Base-by-base conservation (phyloP, 2,797 vertebrate genomes). In the Phoeniculus purpureus region DNA sequence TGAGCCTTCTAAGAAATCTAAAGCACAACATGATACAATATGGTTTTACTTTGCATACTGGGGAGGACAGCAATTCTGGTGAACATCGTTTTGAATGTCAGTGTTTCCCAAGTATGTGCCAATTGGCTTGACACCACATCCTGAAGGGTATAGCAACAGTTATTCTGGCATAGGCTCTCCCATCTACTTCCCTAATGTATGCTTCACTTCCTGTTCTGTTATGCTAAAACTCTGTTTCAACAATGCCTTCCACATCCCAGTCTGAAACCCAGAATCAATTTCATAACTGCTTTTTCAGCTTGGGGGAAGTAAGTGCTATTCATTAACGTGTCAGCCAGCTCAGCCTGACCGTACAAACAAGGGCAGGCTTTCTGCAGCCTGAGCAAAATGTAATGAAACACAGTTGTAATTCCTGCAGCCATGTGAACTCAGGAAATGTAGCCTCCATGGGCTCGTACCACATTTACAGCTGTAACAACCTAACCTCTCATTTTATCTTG, bases 1-100 rank as follows among this genome's bases (percentile, higher is more conserved):
- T 67, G 21, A 78, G 22, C 45, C 73, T 83, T 83, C 40, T 80
- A 95, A 92, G 37, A 94, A 73, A 56, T 78, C 7, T 59, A 60
- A 79, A 94, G 64, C 54, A 62, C 15, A 68, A 40, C 14, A 64
- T 1, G 9, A 34, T 22, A 16, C n/a, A 23, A 20, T 66, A 14
- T 21, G 15, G 5, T 54, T 93, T 77, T 75, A 37, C 62, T 72
- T 70, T 60, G 48, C 32, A 20, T 70, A 11, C 15, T 19, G 40
- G 74, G 32, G 18, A 82, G 32, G 40, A 65, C 40, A 60, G 8
- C 4, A 51, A 32, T 50, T 40, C n/a, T 40, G 85, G 56, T 40
- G 21, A 81, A 66, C 6, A 48, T 5, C 11, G 6, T 75, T 89
- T 43, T 80, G 58, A 67, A 65, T 72, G 59, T 70, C 48, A 50